Evolutionary conservation across 2,888 invertebrate species (phyloP), one percentile per base, ranked within the genome.

Genomic region (Dryocosmus kuriphilus): DNA sequence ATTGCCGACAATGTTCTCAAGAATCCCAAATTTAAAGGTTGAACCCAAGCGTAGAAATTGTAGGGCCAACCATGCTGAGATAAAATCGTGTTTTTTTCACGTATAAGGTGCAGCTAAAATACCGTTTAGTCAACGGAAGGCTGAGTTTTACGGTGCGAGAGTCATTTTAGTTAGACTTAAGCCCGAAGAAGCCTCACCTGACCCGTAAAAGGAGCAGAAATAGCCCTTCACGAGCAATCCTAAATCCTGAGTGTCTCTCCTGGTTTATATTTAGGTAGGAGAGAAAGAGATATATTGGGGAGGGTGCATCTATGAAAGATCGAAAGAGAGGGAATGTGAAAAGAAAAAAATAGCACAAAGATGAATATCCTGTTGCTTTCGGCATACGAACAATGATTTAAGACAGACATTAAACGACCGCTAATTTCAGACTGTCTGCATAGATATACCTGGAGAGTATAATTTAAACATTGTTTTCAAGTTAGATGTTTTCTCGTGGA

Each of bases 91-190:
- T 22, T 63, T 63, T 63, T 63, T 63, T 63, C 63, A 32, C 63
- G 22, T 63, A 63, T 38, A 38, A 67, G 65, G 22, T 24, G 65
- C 41, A 27, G 41, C 65, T 67, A 41, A 67, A 67, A 67, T 67
- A 78, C 78, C 79, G 79, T 78, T 81, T 81, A 73, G 75, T 78
- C 79, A 77, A 79, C 81, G 79, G 79, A 74, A 76, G 74, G 79
- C 63, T 71, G 63, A 76, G 57, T 76, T 76, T 76, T 76, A 76
- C 51, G 67, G 41, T 67, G 67, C 63, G 46, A 74, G 46, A 38
- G 74, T 74, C 77, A 63, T 77, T 74, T 71, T 67, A 41, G 41
- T 41, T 16, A 35, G 60, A 41, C 24, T 63, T 41, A 55, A 35
- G 24, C 38, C 65, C 41, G 61, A 41, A 30, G 60, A 67, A 57